These are phyloP conservation scores for Scomberomorus guttatus DNA, from an alignment of 2,797 vertebrate genomes.

Conservation along the genomic window DNA sequence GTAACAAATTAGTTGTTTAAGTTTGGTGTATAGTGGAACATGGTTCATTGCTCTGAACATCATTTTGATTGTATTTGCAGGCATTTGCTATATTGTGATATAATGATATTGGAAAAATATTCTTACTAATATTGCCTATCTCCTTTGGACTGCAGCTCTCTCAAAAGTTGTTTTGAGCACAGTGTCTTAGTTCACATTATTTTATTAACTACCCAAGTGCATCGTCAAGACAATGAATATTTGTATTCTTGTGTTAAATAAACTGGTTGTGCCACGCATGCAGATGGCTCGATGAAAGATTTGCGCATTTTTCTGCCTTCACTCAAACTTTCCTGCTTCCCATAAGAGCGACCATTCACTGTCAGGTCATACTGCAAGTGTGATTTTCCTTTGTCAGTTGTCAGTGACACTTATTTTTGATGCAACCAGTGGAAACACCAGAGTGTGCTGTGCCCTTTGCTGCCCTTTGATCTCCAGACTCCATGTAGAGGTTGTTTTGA, in stretches of 20 bases:
- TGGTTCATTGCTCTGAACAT: not conserved
- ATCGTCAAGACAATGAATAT: not conserved
- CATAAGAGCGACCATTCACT: constrained; percentile 1
- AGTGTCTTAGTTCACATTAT: not conserved
- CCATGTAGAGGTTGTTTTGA: constrained; percentile 78
- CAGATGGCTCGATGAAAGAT: not conserved
- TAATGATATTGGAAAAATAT: not conserved
- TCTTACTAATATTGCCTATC: not conserved
- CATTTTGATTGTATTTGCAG: not conserved
- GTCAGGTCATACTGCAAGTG: constrained; percentile 46
- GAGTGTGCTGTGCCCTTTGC: constrained; percentile 66
- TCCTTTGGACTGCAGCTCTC: not conserved
- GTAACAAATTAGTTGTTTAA: not conserved
- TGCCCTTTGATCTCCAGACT: constrained; percentile 56
- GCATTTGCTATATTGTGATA: not conserved
- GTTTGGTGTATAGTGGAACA: not conserved
- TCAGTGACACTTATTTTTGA: constrained; percentile 49
- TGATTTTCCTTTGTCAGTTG: constrained; percentile 35
- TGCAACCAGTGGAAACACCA: constrained; percentile 68
- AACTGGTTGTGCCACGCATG: not conserved
- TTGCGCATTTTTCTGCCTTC: constrained; percentile 14
- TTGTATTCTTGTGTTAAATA: not conserved
- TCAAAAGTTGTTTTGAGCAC: not conserved
- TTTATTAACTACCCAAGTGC: not conserved
- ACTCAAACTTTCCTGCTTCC: constrained; percentile 44